Conservation (phyloP, 1,140 invertebrate species). For the Acarapis woodi region DNA sequence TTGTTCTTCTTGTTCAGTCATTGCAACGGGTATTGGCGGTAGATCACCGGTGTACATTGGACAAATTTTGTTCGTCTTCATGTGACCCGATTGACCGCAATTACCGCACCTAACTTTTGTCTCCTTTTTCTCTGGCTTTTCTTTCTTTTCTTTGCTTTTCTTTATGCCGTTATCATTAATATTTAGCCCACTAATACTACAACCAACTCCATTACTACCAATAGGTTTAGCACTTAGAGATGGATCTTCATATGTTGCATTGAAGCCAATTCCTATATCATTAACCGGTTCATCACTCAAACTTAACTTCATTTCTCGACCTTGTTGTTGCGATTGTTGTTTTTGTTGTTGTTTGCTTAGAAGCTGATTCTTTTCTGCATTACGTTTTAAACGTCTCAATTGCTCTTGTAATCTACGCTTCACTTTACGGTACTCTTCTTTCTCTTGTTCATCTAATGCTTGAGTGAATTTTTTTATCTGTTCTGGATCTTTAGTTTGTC, state of each 20-base stretch:
- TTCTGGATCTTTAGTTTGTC: conserved; percentile 71
- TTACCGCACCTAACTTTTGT: conserved; percentile 59
- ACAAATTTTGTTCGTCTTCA: conserved; percentile 85
- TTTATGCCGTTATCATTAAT: neutral
- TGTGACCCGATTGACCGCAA: conserved; percentile 48
- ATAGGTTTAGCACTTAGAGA: no score
- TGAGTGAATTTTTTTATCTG: conserved; percentile 71
- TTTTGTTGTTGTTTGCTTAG: neutral
- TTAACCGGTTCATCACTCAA: no score
- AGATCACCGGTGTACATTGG: conserved; percentile 43
- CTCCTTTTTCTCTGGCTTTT: conserved; percentile 12
- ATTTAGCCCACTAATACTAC: no score
- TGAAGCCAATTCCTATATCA: no score
- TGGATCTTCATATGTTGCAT: no score
- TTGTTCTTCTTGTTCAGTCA: conserved; percentile 50
- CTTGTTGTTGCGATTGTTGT: neutral
- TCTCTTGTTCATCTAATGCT: conserved; percentile 57
- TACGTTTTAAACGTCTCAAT: conserved; percentile 61
- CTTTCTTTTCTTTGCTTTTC: neutral
- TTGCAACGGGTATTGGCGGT: conserved; percentile 35
- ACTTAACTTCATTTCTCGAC: no score
- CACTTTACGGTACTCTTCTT: conserved; percentile 86
- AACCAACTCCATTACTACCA: no score
- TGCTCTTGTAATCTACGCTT: conserved; percentile 89
- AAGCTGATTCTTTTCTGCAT: conserved; percentile 44